Percentiles rank a stretch among this genome's conserved stretches.
phyloP scores from a whole-genome alignment of 2,888 invertebrate genomes.

The Exephanes ischioxanthus region DNA sequence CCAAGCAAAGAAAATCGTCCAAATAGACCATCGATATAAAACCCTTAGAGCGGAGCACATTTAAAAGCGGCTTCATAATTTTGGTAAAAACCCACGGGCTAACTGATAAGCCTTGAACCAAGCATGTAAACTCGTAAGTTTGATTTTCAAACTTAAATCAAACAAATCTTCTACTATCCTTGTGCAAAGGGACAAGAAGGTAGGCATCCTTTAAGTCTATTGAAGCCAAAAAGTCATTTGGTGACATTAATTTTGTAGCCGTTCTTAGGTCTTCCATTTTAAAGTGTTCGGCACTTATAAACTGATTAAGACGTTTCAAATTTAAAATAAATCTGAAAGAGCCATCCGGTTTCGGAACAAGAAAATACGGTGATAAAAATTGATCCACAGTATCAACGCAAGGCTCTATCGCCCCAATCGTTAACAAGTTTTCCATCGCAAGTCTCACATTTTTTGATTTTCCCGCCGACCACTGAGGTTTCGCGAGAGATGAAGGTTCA shows the following conservation, averaged over 20 bases:
- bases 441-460: background rate
- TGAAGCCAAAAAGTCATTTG: conserved; percentile 35
- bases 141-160: conserved; percentile 21
- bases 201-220: conserved; percentile 59
- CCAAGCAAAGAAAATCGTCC: too few species aligned
- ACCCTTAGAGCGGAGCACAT: too few species aligned
- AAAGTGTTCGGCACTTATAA: conserved; percentile 57
- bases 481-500: background rate
- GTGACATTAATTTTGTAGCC: conserved; percentile 45
- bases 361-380: too few species aligned
- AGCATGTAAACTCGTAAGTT: conserved; percentile 31
- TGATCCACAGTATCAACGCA: conserved; percentile 16
- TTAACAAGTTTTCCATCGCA: background rate
- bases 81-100: conserved; percentile 44
- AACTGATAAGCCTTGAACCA: conserved; percentile 9
- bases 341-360: conserved; percentile 53
- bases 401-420: conserved; percentile 23
- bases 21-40: too few species aligned
- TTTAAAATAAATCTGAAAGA: conserved; percentile 40
- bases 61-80: conserved; percentile 56
- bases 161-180: conserved; percentile 17
- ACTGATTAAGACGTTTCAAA: conserved; percentile 35
- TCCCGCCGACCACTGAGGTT: background rate
- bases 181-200: conserved; percentile 32
- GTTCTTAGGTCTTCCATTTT: conserved; percentile 48